Percentiles rank a stretch among this genome's conserved stretches.
Evolutionary conservation across 2,888 invertebrate species (phyloP).

Genomic region (Aspidapion aeneum): DNA sequence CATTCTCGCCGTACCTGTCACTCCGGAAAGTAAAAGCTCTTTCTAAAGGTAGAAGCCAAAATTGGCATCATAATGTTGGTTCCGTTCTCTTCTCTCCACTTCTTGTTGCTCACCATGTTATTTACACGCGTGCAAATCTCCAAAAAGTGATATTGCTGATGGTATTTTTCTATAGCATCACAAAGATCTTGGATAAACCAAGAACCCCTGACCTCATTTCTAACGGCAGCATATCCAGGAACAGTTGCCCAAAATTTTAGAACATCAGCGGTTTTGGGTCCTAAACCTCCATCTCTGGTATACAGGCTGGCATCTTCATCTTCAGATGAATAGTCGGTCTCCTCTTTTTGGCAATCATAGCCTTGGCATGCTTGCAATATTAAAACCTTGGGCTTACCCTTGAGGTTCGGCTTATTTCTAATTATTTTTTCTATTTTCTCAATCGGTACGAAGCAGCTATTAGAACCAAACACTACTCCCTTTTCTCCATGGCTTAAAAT

Average conservation of each 20-base stretch:
- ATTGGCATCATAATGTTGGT: constrained; percentile 30
- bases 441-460: constrained; percentile 50
- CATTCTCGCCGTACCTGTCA: too few species aligned
- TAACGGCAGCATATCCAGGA: constrained; percentile 42
- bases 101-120: constrained; percentile 29
- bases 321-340: not conserved
- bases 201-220: constrained; percentile 37
- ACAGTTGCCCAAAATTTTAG: constrained; percentile 42
- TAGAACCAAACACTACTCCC: constrained; percentile 51
- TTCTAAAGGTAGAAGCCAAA: constrained; percentile 29
- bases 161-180: constrained; percentile 30
- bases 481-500: constrained; percentile 48
- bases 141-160: constrained; percentile 36
- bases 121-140: constrained; percentile 37
- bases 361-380: constrained; percentile 60
- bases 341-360: not conserved
- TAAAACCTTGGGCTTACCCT: constrained; percentile 53
- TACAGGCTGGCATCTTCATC: constrained; percentile 26
- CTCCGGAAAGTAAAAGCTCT: constrained; percentile 30
- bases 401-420: constrained; percentile 37
- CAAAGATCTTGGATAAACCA: constrained; percentile 46
- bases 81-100: constrained; percentile 29
- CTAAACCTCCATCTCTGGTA: constrained; percentile 29
- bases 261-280: constrained; percentile 34
- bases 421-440: constrained; percentile 47